Evolutionary conservation across 2,797 vertebrate species (phyloP).

Genomic region (Thamnophis elegans): DNA sequence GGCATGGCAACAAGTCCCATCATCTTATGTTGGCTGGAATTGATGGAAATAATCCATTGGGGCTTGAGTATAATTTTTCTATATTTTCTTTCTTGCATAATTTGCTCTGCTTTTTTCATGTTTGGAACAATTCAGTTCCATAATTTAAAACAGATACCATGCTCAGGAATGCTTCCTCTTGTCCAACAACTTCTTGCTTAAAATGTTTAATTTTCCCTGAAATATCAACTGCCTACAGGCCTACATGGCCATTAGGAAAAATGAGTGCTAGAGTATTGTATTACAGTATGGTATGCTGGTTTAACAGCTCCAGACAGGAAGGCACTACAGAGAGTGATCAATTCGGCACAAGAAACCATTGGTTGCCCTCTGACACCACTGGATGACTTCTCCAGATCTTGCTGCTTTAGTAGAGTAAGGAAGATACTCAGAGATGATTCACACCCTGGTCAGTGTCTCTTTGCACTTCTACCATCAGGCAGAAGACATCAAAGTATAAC

Average conservation of each 20-base stretch:
- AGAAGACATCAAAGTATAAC: no score
- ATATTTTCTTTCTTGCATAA: background rate
- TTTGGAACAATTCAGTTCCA: background rate
- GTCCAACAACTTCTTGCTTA: background rate
- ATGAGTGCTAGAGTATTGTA: background rate
- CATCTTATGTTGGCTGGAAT: background rate
- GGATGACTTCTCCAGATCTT: no score
- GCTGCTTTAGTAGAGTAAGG: no score
- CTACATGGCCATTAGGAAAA: background rate
- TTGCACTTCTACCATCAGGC: no score
- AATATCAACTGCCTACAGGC: background rate
- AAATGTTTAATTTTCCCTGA: background rate
- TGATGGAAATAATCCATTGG: background rate
- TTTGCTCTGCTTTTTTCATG: background rate
- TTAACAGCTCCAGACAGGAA: no score
- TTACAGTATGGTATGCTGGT: no score
- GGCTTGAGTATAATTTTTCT: background rate
- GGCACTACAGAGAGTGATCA: no score
- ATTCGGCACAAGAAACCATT: no score
- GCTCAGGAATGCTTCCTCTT: background rate
- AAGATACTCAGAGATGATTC: no score
- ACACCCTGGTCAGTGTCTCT: no score
- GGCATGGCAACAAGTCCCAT: background rate
- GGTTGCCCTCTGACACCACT: no score
- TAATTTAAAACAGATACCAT: background rate